A percentile compares a stretch with the other conserved stretches of the same genome.
Conservation (phyloP, 2,797 vertebrate species). For the Macropus fuliginosus region DNA sequence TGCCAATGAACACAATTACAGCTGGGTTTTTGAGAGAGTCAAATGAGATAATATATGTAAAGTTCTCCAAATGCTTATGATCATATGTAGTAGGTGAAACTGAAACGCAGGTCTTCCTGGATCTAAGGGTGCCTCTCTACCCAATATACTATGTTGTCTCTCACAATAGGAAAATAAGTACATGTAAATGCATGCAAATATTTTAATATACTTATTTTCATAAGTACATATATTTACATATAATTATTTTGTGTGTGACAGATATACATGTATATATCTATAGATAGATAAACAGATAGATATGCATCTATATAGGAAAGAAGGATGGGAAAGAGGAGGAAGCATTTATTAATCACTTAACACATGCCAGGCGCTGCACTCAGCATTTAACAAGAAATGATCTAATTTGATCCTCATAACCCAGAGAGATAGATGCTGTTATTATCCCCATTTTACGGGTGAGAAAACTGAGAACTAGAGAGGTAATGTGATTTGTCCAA, state of each 20-base stretch:
- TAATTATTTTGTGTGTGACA: no score
- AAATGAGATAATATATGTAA: not conserved
- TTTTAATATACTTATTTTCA: not conserved
- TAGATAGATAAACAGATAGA: no score
- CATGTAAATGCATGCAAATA: not conserved
- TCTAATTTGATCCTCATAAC: not conserved
- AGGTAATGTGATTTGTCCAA: not conserved
- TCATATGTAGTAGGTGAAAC: not conserved
- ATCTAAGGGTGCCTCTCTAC: not conserved
- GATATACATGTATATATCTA: no score
- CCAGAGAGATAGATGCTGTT: not conserved
- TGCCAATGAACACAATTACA: not conserved
- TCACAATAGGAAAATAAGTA: not conserved
- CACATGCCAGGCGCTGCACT: not conserved
- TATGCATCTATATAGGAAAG: not conserved
- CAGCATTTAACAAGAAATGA: not conserved
- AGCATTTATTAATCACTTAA: not conserved
- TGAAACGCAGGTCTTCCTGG: not conserved
- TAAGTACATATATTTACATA: not conserved
- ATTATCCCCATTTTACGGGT: not conserved
- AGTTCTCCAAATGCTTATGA: no score
- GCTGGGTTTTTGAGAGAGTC: not conserved
- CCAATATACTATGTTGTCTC: not conserved
- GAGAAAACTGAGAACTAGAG: not conserved
- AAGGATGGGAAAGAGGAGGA: not conserved